Evolutionary conservation across 2,888 invertebrate genomes (phyloP).

Genomic region (Halocaridina rubra): DNA sequence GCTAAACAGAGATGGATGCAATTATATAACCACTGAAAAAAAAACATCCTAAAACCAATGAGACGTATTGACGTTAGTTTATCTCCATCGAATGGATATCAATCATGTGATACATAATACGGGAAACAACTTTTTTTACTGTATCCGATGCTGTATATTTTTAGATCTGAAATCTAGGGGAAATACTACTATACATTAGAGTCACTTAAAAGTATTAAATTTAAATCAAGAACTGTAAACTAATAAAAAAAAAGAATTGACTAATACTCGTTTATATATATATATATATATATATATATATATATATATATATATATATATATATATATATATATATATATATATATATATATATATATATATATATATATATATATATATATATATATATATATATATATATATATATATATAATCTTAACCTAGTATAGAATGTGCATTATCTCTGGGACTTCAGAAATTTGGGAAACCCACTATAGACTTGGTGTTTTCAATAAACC

Average conservation of each 20-base stretch:
- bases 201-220: background rate
- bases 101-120: background rate
- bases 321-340: constrained; percentile 13
- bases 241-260: background rate
- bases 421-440: background rate
- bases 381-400: constrained; percentile 6
- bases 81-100: background rate
- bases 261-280: background rate
- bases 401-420: background rate
- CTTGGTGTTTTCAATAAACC: background rate
- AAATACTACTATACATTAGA: background rate
- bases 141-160: background rate
- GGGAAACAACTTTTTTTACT: background rate
- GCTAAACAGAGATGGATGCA: too few relatives aligned
- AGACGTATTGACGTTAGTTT: background rate
- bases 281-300: constrained; percentile 1
- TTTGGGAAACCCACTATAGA: background rate
- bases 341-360: constrained; percentile 11
- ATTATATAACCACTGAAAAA: background rate
- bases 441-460: background rate
- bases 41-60: background rate
- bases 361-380: constrained; percentile 5
- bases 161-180: background rate
- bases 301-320: constrained; percentile 21
- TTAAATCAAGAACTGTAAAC: background rate